A percentile compares a stretch with the other conserved stretches of the same genome.
These are phyloP conservation scores for Sinocyclocheilus maitianheensis DNA, from an alignment of 2,113 vertebrate species.

Conservation along the genomic window DNA sequence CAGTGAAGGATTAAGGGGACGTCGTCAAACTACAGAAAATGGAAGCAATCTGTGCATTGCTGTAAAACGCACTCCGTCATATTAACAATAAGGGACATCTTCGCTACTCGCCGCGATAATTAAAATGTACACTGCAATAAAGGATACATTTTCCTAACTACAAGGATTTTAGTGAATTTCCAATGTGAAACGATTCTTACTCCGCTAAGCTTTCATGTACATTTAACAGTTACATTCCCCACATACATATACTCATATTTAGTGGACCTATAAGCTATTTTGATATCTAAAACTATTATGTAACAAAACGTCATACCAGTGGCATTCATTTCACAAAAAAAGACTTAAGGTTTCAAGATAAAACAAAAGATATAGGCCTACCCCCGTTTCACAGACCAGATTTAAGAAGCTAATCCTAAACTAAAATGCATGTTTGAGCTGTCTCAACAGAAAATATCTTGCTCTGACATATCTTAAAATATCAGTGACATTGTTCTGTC, in stretches of 20 bases:
- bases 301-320: not conserved
- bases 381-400: too few species aligned
- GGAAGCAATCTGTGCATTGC: not conserved
- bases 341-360: not conserved
- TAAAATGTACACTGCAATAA: not conserved
- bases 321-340: not conserved
- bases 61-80: not conserved
- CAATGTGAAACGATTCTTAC: not conserved
- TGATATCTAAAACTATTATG: not conserved
- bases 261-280: not conserved
- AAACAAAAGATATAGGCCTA: too few species aligned
- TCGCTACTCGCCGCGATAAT: not conserved
- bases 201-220: not conserved
- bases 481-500: too few species aligned
- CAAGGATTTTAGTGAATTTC: not conserved
- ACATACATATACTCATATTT: not conserved
- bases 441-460: too few species aligned
- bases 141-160: not conserved
- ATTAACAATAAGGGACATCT: not conserved
- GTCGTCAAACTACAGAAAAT: conserved; percentile 53
- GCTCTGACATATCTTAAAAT: too few species aligned
- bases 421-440: too few species aligned
- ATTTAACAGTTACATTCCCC: not conserved
- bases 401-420: too few species aligned
- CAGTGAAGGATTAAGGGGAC: conserved; percentile 52